Evolutionary conservation across 2,113 vertebrate genomes (phyloP), one percentile per base, ranked within the genome.

Genomic region (Tamias sibiricus): DNA sequence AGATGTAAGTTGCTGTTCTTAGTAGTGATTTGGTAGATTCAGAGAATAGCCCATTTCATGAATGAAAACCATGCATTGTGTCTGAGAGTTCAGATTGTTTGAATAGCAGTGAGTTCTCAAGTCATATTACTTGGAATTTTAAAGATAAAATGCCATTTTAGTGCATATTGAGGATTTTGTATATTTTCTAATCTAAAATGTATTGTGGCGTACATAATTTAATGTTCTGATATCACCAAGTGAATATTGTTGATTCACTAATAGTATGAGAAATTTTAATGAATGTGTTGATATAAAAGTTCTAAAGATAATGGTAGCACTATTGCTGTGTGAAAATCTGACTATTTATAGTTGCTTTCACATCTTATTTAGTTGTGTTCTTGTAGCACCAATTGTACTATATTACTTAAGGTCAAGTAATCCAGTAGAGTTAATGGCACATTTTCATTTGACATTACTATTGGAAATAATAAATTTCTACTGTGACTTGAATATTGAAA

Each of bases 371-470:
- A 75, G 91, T 87, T 95, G 62, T 76, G 16, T 86, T 95, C 97
- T 97, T 81, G 0, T 22, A 79, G 91, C 76, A 81, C 26, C 54
- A 35, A 42, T 64, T 75, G 71, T 96, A 35, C 81, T 74, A 40
- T 89, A 54, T 89, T 95, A 0, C 37, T 47, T 87, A 87, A 94
- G 69, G 54, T 88, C 44, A 96, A 35, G 11, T 82, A 86, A 69
- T 91, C 40, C 8, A 4, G 40, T 89, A 89, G 77, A 88, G 28
- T 97, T 87, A 59, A 66, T 77, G 81, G 57, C 90, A 69, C 1
- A 3, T 97, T 98, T 97, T 79, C 35, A 89, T 92, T 96, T 97
- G 95, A 90, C 47, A 40, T 96, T 72, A 52, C 35, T 44, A 52
- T 88, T 95, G 37, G 16, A 20, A 77, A 62, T 68, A 91, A 96